phyloP scores from a whole-genome alignment of 2,888 invertebrate genomes.

The Clunio marinus region DNA sequence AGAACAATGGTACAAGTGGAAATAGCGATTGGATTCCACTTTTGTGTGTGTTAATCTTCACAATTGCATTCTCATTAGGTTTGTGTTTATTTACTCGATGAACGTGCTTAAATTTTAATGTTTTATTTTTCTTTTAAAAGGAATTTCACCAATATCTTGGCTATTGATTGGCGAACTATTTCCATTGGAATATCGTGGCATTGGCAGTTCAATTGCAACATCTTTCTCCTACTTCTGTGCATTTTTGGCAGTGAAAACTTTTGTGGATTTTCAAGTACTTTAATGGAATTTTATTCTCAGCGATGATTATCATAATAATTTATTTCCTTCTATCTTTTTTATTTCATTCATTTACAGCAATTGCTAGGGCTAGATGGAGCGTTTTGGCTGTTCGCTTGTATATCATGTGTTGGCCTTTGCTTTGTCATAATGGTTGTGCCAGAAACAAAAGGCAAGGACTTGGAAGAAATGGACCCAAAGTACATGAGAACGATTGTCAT shows the following conservation, averaged over 20 bases:
- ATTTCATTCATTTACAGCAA: constrained; percentile 46
- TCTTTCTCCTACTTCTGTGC: constrained; percentile 83
- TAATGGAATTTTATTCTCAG: neutral
- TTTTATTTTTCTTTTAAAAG: constrained; percentile 37
- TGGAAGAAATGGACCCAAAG: constrained; percentile 81
- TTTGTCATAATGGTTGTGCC: constrained; percentile 84
- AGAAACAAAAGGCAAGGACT: constrained; percentile 84
- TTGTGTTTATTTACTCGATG: neutral
- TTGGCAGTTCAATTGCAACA: constrained; percentile 81
- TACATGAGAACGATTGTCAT: constrained; percentile 58
- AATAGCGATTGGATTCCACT: constrained; percentile 79
- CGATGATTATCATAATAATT: constrained; percentile 37
- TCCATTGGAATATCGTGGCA: constrained; percentile 76
- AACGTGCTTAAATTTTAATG: neutral
- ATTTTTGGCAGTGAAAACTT: constrained; percentile 80
- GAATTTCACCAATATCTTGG: constrained; percentile 82
- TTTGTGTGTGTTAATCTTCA: constrained; percentile 76
- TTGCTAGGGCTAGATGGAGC: constrained; percentile 73
- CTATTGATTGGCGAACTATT: constrained; percentile 77
- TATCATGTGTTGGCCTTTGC: constrained; percentile 74
- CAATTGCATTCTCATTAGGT: constrained; percentile 79
- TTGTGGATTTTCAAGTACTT: constrained; percentile 67
- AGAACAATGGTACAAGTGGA: constrained; percentile 55
- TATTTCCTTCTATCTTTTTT: neutral
- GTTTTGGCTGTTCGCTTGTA: constrained; percentile 82